A percentile compares a stretch with the other conserved stretches of the same genome.
Evolutionary conservation across 2,113 vertebrate species (phyloP).

Genomic region (Micronisus gabar): DNA sequence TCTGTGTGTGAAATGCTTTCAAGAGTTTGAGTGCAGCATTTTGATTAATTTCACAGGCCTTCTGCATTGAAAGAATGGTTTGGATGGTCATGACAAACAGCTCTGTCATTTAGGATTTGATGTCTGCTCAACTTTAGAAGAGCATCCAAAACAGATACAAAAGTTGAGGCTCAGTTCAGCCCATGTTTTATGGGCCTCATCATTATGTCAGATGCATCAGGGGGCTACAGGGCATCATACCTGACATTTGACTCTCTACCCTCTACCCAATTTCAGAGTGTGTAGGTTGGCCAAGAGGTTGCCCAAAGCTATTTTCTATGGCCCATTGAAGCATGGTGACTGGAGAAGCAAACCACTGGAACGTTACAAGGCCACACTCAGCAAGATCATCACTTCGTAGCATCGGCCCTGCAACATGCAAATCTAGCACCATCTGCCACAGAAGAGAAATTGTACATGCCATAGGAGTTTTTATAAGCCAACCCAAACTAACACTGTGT

Average conservation of each 20-base stretch:
- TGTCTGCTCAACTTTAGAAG: not conserved
- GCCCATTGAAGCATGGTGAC: not conserved
- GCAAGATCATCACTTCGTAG: not conserved
- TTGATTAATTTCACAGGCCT: not conserved
- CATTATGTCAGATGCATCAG: not conserved
- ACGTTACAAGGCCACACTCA: accelerated
- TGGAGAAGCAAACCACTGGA: not conserved
- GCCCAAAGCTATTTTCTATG: not conserved
- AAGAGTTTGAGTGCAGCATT: not conserved
- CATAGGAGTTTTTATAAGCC: not conserved
- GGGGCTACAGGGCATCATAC: not conserved
- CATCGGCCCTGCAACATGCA: not conserved
- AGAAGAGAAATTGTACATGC: not conserved
- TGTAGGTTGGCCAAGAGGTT: not conserved
- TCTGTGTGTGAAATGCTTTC: not conserved
- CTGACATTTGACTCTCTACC: not conserved
- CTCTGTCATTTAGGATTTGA: not conserved
- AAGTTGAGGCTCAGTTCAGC: not conserved
- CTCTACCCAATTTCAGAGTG: not conserved
- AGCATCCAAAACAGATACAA: not conserved
- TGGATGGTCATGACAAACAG: not conserved
- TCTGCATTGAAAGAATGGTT: not conserved
- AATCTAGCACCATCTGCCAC: not conserved
- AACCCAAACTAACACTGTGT: not conserved
- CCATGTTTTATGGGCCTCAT: not conserved